These are phyloP conservation scores for Rafetus swinhoei DNA, from an alignment of 2,113 vertebrate species.

Conservation along the genomic window DNA sequence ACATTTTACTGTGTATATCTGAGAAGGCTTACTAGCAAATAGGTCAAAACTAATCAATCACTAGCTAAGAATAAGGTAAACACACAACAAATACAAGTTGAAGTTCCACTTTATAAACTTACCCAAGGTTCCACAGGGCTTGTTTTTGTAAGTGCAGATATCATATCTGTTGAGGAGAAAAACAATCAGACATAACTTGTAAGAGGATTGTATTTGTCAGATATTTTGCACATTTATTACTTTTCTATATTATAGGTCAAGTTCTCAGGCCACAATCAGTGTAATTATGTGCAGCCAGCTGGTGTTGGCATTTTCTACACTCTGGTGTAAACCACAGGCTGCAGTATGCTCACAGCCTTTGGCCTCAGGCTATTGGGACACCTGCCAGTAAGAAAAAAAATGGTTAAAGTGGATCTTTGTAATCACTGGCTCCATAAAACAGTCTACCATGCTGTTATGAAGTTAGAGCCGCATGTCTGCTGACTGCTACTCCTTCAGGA, in stretches of 20 bases:
- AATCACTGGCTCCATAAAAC: slow-evolving; percentile 71
- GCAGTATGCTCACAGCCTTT: slow-evolving; percentile 68
- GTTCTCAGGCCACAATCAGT: slow-evolving; percentile 75
- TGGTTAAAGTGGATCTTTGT: slow-evolving; percentile 76
- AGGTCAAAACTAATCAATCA: slow-evolving; percentile 34
- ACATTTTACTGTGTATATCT: slow-evolving; percentile 9
- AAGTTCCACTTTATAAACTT: slow-evolving; percentile 78
- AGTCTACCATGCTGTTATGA: slow-evolving; percentile 57
- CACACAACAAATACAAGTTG: slow-evolving; percentile 37
- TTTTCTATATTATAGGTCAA: slow-evolving; percentile 70
- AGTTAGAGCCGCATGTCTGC: slow-evolving; percentile 47
- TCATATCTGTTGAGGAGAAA: slow-evolving; percentile 88
- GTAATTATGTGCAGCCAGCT: slow-evolving; percentile 80
- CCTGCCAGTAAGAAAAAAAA: slow-evolving; percentile 76
- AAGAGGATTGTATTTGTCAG: slow-evolving; percentile 61
- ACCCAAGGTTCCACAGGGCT: slow-evolving; percentile 98
- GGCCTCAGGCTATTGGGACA: slow-evolving; percentile 77
- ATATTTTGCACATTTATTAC: slow-evolving; percentile 67
- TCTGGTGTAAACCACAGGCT: slow-evolving; percentile 73
- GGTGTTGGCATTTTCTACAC: slow-evolving; percentile 73
- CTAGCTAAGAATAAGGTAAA: slow-evolving; percentile 1
- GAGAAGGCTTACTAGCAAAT: neutral
- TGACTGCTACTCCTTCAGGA: slow-evolving; percentile 43
- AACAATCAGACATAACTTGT: slow-evolving; percentile 65
- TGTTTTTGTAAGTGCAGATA: slow-evolving; percentile 99